Evolutionary conservation across 1,140 invertebrate species (phyloP).

Genomic region (Musca domestica): DNA sequence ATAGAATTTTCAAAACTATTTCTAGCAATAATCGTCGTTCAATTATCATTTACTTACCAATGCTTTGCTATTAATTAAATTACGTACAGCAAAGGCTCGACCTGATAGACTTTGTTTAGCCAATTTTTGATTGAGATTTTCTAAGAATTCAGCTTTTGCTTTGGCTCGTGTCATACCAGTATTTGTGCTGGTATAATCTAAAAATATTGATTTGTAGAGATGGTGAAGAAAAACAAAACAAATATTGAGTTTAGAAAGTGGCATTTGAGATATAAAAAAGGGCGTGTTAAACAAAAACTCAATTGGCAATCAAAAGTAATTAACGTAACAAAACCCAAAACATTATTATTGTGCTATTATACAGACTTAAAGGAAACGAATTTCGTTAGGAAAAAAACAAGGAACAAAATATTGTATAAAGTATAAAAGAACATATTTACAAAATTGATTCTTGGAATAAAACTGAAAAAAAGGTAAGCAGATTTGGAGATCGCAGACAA

Average conservation of each 20-base stretch:
- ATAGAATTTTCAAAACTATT: not conserved
- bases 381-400: too few relatives aligned
- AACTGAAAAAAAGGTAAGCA: too few relatives aligned
- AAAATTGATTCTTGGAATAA: too few relatives aligned
- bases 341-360: not conserved
- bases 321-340: not conserved
- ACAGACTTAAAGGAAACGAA: too few relatives aligned
- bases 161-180: constrained; percentile 55
- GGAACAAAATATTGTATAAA: too few relatives aligned
- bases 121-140: constrained; percentile 74
- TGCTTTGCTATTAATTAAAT: constrained; percentile 65
- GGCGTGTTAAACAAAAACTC: constrained; percentile 8
- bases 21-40: too few relatives aligned
- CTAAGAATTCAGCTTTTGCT: constrained; percentile 63
- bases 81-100: constrained; percentile 59
- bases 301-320: not conserved
- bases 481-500: too few relatives aligned
- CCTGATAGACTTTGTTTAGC: constrained; percentile 62
- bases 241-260: not conserved
- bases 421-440: too few relatives aligned
- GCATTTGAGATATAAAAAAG: not conserved
- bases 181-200: constrained; percentile 46
- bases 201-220: constrained; percentile 14
- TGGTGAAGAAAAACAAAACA: constrained; percentile 7
- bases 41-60: constrained; percentile 57